Conservation (phyloP, 2,888 invertebrate genomes). For the Hypomecis punctinalis region DNA sequence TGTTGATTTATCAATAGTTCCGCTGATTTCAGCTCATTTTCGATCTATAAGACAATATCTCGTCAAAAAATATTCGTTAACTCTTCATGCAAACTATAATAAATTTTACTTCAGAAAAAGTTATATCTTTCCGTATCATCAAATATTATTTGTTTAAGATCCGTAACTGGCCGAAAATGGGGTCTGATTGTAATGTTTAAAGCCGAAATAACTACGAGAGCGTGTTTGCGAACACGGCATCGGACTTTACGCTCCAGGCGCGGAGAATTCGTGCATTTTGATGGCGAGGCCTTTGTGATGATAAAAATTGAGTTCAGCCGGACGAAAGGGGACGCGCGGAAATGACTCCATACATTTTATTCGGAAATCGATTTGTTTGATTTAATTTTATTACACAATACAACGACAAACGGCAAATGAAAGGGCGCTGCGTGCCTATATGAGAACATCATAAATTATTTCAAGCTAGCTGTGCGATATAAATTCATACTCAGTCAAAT, state of each 20-base stretch:
- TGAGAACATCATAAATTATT: constrained; percentile 24
- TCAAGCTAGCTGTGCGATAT: background rate
- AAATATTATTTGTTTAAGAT: background rate
- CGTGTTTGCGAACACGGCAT: constrained; percentile 21
- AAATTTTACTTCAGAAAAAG: no score
- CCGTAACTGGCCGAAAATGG: constrained; percentile 22
- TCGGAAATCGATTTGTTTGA: constrained; percentile 71
- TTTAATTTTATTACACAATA: constrained; percentile 70
- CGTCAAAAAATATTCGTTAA: no score
- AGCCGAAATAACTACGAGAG: constrained; percentile 13
- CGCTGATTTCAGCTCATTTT: no score
- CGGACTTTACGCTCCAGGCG: constrained; percentile 57
- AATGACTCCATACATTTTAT: constrained; percentile 75
- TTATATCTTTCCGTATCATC: no score
- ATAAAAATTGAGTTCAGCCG: constrained; percentile 68
- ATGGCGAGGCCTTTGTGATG: constrained; percentile 75
- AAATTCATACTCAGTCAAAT: background rate
- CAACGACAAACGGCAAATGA: constrained; percentile 51
- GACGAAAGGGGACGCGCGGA: constrained; percentile 65
- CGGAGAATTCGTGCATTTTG: constrained; percentile 73
- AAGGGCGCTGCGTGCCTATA: constrained; percentile 36
- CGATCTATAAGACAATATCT: no score
- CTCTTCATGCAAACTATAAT: no score
- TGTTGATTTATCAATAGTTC: no score
- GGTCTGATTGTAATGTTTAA: constrained; percentile 17